Evolutionary conservation across 2,797 vertebrate species (phyloP).

Genomic region (Pseudochirops corinnae): DNA sequence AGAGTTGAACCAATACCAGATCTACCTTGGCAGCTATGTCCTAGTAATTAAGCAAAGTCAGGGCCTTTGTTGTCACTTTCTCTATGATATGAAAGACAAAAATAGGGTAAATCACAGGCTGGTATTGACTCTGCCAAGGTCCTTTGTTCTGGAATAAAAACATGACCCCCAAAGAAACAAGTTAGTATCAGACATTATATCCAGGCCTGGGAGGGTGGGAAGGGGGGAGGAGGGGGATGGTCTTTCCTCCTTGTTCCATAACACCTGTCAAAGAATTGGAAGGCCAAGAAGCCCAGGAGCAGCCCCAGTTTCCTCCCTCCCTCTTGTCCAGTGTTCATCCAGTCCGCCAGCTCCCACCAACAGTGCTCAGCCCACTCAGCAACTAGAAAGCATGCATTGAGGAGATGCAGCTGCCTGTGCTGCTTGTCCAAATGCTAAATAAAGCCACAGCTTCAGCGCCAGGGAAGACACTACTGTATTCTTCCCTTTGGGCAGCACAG

Average conservation of each 20-base stretch:
- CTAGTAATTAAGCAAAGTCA: constrained; percentile 67
- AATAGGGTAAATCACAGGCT: constrained; percentile 60
- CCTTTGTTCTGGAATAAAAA: constrained; percentile 68
- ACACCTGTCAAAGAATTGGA: constrained; percentile 69
- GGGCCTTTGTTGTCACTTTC: constrained; percentile 62
- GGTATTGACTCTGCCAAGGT: constrained; percentile 48
- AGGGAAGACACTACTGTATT: constrained; percentile 73
- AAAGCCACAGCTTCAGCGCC: constrained; percentile 69
- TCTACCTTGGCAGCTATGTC: constrained; percentile 54
- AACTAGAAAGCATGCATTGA: constrained; percentile 79
- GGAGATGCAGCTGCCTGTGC: constrained; percentile 73
- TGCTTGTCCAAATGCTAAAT: constrained; percentile 73
- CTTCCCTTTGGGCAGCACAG: constrained; percentile 70
- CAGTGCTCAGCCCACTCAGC: constrained; percentile 37
- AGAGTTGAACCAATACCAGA: constrained; percentile 7
- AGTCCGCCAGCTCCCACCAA: constrained; percentile 59
- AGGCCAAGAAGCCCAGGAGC: background rate
- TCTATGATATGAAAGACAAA: constrained; percentile 35
- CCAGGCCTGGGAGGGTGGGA: background rate
- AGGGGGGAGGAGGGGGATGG: background rate
- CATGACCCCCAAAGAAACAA: constrained; percentile 12
- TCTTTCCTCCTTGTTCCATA: constrained; percentile 8
- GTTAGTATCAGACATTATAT: constrained; percentile 42
- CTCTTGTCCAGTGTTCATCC: constrained; percentile 21
- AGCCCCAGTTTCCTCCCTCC: constrained; percentile 43